Evolutionary conservation across 2,113 vertebrate genomes (phyloP), one percentile per base, ranked within the genome.

Genomic region (Opisthocomus hoazin): DNA sequence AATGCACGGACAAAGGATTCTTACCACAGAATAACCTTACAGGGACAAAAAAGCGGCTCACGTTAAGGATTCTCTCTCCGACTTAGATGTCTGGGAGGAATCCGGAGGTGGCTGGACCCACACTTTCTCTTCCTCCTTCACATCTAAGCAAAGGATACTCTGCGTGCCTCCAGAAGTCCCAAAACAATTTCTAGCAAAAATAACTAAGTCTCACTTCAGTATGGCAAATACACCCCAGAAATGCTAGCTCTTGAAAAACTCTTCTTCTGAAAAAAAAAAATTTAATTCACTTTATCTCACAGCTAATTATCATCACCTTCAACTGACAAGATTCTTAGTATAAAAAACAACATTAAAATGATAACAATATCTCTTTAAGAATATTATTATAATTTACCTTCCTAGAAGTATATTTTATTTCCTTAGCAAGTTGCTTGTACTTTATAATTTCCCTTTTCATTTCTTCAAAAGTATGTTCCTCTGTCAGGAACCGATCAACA

Each of bases 391-490:
- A 74, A 39, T 66, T 92, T 97, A 99, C 99, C 98, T 98, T 98
- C 94, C 76, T 94, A 61, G 97, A 97, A 14, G 94, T 97, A 57
- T 97, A 98, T 93, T 98, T 98, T 90, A 99, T 99, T 94, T 99
- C 98, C 30, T 99, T 96, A 18, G 96, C 96, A 32, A 99, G 97
- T n/a, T 98, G 75, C 94, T 98, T 97, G 92, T 98, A 99, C 86
- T 98, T 98, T 10, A 80, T 69, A 61, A 98, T 97, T 97, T 99
- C 98, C 5, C 30, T 95, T 97, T 98, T 98, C 64, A 98, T 97
- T 86, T 98, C 98, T 78, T 99, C 97, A 83, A 99, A 99, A 57
- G 92, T 97, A 76, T 97, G 98, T 48, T 98, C 93, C 89, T 98
- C 98, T 19, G 66, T 51, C 48, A 99, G 98, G 94, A 99, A 99